Evolutionary conservation across 2,113 vertebrate genomes (phyloP).

Genomic region (Falcunculus frontatus): DNA sequence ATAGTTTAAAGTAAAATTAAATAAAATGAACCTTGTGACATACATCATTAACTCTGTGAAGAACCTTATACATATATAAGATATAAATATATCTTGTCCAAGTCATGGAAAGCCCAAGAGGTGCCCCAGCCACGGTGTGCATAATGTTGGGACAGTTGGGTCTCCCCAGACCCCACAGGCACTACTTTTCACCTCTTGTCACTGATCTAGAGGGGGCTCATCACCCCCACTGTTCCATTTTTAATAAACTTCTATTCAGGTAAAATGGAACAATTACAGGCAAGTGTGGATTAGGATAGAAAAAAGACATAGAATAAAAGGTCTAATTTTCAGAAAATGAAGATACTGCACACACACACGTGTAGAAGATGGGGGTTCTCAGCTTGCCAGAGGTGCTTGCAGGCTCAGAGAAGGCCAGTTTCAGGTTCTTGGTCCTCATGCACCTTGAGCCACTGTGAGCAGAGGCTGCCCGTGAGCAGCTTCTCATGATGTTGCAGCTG

Average conservation of each 20-base stretch:
- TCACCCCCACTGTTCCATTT: not conserved
- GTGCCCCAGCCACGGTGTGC: not conserved
- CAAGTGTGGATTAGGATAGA: not conserved
- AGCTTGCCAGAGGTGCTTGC: not conserved
- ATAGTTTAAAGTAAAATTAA: slow-evolving; percentile 6
- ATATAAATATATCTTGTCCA: not conserved
- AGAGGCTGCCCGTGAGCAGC: not conserved
- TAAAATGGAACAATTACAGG: not conserved
- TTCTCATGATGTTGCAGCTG: not conserved
- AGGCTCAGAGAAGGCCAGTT: not conserved
- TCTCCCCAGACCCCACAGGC: not conserved
- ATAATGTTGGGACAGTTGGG: not conserved
- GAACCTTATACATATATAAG: not conserved
- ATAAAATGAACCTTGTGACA: not conserved
- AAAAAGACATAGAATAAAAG: not conserved
- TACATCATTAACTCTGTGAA: not conserved
- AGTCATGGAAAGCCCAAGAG: not conserved
- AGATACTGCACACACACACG: not conserved
- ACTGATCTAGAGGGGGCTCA: not conserved
- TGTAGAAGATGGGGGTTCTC: fast-evolving
- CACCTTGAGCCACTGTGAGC: fast-evolving
- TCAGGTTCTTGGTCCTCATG: not conserved
- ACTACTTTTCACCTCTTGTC: not conserved
- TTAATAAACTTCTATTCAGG: not conserved
- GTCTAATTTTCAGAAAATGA: not conserved